Evolutionary conservation across 2,797 vertebrate species (phyloP).

Genomic region (Austrolebias charrua): DNA sequence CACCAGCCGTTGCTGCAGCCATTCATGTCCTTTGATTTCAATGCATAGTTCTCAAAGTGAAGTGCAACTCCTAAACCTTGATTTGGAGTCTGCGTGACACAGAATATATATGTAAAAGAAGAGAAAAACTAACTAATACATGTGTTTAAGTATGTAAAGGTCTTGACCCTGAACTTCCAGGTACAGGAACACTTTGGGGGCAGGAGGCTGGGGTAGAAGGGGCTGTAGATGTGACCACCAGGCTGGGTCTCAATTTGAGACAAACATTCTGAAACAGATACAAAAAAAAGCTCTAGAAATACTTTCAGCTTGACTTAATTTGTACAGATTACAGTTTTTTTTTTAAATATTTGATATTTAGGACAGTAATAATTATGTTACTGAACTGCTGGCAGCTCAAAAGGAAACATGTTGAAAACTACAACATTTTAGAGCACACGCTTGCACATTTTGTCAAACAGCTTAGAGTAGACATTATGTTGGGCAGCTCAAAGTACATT

Average conservation of each 20-base stretch:
- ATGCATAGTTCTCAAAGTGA: slow-evolving; percentile 88
- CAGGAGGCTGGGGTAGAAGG: slow-evolving; percentile 90
- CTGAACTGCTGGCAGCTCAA: too few relatives aligned
- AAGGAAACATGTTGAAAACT: too few relatives aligned
- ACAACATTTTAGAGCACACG: too few relatives aligned
- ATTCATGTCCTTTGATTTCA: slow-evolving; percentile 86
- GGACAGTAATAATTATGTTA: too few relatives aligned
- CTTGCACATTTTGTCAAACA: too few relatives aligned
- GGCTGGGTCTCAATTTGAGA: slow-evolving; percentile 78
- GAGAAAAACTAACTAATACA: neutral
- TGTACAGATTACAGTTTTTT: neutral
- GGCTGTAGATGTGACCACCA: slow-evolving; percentile 84
- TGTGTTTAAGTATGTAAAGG: neutral
- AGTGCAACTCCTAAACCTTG: slow-evolving; percentile 85
- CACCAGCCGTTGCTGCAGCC: slow-evolving; percentile 94
- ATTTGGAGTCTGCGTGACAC: slow-evolving; percentile 75
- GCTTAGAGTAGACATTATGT: too few relatives aligned
- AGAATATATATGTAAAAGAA: slow-evolving; percentile 10
- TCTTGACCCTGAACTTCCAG: slow-evolving; percentile 89
- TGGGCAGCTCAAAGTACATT: too few relatives aligned
- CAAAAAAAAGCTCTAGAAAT: neutral
- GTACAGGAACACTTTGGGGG: slow-evolving; percentile 88
- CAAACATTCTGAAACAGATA: slow-evolving; percentile 78
- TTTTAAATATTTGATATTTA: neutral
- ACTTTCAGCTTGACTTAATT: too few relatives aligned